Base-by-base conservation (phyloP, 2,113 vertebrate genomes). In the Pedetes capensis region DNA sequence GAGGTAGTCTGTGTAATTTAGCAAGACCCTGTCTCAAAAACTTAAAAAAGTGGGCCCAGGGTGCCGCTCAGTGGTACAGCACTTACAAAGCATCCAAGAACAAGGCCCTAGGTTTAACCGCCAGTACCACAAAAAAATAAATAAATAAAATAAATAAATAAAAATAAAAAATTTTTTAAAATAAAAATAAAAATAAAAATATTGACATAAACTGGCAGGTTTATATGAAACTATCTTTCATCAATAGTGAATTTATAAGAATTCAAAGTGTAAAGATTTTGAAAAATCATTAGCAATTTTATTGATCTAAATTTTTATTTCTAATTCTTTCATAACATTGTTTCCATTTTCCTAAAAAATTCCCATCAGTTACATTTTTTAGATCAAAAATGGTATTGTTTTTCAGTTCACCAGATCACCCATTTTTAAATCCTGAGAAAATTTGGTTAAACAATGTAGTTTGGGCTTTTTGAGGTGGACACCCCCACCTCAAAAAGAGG, bases 291-390 rank as follows among this genome's bases (percentile, higher is more conserved):
- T 23, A 80, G 47, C 12, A 63, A 34, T 83, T 61, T 55, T 64
- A 69, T 71, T 92, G 59, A 39, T 63, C 47, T 74, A 84, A 63
- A 83, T 49, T 93, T 89, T 66, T 78, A 93, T 66, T 88, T 83
- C 79, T 63, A 76, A 51, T 83, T 78, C 39, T 72, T 93, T 80
- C 25, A 88, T 66, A 37, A 61, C 27, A 42, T 47, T 74, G 29
- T 51, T 84, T 85, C 85, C 27, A 80, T 84, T 59, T 9, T 57
- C 53, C 63, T 82, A 11, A 88, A 66, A 82, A 59, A 86, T 44
- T 95, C 22, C 64, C 3, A 74, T 37, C 39, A 63, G 13, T 74
- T 71, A 66, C 39, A 11, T 49, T 84, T 83, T 69, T 34, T 14
- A 22, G 37, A 86, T 83, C 44, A 91, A 90, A 81, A 93, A 78